Base-by-base conservation (phyloP, 2,888 invertebrate species). In the Adelphocoris suturalis region DNA sequence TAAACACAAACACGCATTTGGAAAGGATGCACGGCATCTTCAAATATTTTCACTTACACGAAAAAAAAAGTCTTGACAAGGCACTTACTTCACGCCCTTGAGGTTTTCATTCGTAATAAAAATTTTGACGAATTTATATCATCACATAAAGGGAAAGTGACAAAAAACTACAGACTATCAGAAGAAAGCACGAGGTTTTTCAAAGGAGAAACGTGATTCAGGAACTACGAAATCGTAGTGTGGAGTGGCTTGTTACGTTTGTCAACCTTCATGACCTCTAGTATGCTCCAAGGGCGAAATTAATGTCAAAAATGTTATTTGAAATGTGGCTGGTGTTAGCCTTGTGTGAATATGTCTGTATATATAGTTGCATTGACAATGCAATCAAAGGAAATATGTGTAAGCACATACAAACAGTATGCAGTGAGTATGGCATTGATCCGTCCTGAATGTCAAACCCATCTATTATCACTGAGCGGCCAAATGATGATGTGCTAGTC, bases 1-100 rank as follows among this genome's bases (percentile, higher is more conserved):
- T 90, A 1, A 90, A 90, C 68, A 89, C 86, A 2, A 90, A 90
- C 47, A 90, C 80, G 28, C 80, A 90, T 19, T 37, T 90, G n/a
- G 90, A 90, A 47, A 11, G 78, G 11, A 78, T 90, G n/a, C n/a
- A n/a, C n/a, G n/a, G 75, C 89, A 90, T 75, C 9, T 14, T 90
- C 19, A 90, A 76, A 52, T 82, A 90, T 57, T 78, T 85, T 0
- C 86, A 90, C 52, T 19, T 86, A 27, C n/a, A n/a, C 80, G 90
- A 13, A 78, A 86, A 57, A 89, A 86, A 80, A 7, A 12, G 90
- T 27, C 48, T 90, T 16, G 90, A 86, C n/a, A 27, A 27, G 61
- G 86, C 86, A n/a, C n/a, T n/a, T n/a, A 12, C 16, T 90, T 19
- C 85, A 90, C 68, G 80, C 80, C 23, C n/a, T 90, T 7, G 78